Evolutionary conservation across 2,888 invertebrate genomes (phyloP), one percentile per base, ranked within the genome.

Genomic region (Syritta pipiens): DNA sequence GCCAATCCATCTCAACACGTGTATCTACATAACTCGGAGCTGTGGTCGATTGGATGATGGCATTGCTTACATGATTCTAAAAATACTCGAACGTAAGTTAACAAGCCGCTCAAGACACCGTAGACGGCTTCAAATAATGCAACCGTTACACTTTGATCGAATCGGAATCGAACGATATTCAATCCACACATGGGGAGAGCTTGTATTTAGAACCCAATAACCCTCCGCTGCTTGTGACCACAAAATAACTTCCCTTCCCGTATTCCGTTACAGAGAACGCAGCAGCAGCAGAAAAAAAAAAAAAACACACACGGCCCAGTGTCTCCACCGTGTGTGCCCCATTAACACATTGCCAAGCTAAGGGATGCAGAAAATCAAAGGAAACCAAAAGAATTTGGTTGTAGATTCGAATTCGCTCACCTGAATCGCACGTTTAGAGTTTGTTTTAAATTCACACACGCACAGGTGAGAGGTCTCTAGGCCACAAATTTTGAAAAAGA

Each of bases 41-140:
- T 77, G 77, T 55, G 77, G 77, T 77, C 53, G 71, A 60, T 60
- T 19, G 30, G 28, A 53, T n/a, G 20, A 55, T 67, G 59, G 74
- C 51, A 74, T 74, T 67, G 44, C 12, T 76, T 77, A 72, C 72
- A 72, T n/a, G 7, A 53, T 72, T 77, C 77, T 71, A 77, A 40
- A 60, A 77, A 65, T 72, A 69, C 32, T 3, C 6, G 1, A 28
- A 28, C 14, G 35, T 12, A 35, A 51, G 37, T 22, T 28, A 42
- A 63, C 26, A 20, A 32, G 10, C 40, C 17, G 30, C n/a, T 17
- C 55, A 26, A n/a, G 22, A 40, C 30, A 12, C 35, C 37, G 30
- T 48, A 37, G 28, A 22, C 22, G 42, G 3, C 24, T 55, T 53
- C 12, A 42, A 57, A 76, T 26, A 62, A 37, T 68, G 53, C 48